Evolutionary conservation across 2,888 invertebrate species (phyloP).

Genomic region (Pemphredon lugubris): DNA sequence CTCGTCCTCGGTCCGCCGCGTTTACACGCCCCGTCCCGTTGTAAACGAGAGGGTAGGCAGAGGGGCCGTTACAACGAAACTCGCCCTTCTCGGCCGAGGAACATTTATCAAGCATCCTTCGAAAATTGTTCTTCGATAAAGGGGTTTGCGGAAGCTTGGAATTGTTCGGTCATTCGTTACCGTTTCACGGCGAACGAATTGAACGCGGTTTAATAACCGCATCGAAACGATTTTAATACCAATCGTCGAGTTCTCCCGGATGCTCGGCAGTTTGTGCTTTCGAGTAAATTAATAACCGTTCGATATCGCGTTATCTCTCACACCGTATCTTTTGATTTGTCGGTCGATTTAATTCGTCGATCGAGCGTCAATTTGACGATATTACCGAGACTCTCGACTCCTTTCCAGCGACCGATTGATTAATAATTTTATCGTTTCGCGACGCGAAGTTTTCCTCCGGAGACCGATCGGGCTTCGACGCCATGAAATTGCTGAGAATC

Average conservation of each 20-base stretch:
- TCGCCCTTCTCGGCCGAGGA: conserved; percentile 15
- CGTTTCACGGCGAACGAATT: background rate
- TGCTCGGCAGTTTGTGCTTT: too few relatives aligned
- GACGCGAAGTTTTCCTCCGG: background rate
- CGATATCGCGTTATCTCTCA: too few relatives aligned
- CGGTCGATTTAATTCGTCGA: too few relatives aligned
- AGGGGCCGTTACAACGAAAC: conserved; percentile 19
- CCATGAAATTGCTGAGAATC: background rate
- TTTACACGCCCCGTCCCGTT: conserved; percentile 8
- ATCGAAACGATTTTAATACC: too few relatives aligned
- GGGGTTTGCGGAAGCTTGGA: conserved; percentile 14
- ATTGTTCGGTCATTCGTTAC: conserved; percentile 17
- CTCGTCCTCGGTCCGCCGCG: conserved; percentile 19
- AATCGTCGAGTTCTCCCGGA: too few relatives aligned
- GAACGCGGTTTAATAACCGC: background rate
- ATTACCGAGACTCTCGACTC: too few relatives aligned
- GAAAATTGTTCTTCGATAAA: conserved; percentile 28
- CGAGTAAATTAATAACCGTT: too few relatives aligned
- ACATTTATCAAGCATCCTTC: conserved; percentile 41
- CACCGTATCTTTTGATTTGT: too few relatives aligned
- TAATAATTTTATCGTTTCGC: conserved; percentile 30
- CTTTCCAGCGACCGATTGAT: too few relatives aligned
- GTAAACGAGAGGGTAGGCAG: conserved; percentile 24
- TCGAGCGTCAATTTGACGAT: too few relatives aligned
- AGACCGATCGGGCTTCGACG: too few relatives aligned